A percentile compares a stretch with the other conserved stretches of the same genome.
phyloP scores from a whole-genome alignment of 2,888 invertebrate genomes.

The Tyria jacobaeae region DNA sequence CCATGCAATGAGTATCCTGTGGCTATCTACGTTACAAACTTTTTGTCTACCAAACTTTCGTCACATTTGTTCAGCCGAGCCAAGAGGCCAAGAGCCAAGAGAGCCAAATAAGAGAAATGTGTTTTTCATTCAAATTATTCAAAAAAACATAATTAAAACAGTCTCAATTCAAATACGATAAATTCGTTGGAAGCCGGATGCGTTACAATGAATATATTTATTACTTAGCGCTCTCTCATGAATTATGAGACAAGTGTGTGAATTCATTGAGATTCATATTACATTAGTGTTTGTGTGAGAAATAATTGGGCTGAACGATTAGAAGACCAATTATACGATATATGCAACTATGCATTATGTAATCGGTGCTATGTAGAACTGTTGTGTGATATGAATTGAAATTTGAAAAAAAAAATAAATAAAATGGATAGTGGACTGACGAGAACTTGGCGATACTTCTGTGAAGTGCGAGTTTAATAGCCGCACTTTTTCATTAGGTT shows the following conservation, averaged over 20 bases:
- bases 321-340: neutral
- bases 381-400: too few relatives aligned
- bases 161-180: slow-evolving; percentile 28
- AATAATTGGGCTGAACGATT: slow-evolving; percentile 22
- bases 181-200: slow-evolving; percentile 41
- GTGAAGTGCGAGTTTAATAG: too few relatives aligned
- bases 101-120: neutral
- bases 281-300: slow-evolving; percentile 20
- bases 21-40: too few relatives aligned
- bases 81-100: too few relatives aligned
- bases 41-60: too few relatives aligned
- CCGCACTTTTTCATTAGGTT: too few relatives aligned
- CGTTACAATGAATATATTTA: slow-evolving; percentile 58
- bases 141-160: slow-evolving; percentile 15
- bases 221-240: slow-evolving; percentile 52
- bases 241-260: slow-evolving; percentile 47
- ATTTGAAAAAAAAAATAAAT: too few relatives aligned
- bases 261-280: slow-evolving; percentile 46
- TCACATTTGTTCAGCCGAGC: too few relatives aligned
- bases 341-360: slow-evolving; percentile 12
- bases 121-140: neutral
- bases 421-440: too few relatives aligned
- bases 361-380: slow-evolving; percentile 1
- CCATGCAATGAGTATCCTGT: too few relatives aligned
- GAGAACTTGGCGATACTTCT: too few relatives aligned